phyloP scores from a whole-genome alignment of 2,888 invertebrate species.

The Biston stratarius region DNA sequence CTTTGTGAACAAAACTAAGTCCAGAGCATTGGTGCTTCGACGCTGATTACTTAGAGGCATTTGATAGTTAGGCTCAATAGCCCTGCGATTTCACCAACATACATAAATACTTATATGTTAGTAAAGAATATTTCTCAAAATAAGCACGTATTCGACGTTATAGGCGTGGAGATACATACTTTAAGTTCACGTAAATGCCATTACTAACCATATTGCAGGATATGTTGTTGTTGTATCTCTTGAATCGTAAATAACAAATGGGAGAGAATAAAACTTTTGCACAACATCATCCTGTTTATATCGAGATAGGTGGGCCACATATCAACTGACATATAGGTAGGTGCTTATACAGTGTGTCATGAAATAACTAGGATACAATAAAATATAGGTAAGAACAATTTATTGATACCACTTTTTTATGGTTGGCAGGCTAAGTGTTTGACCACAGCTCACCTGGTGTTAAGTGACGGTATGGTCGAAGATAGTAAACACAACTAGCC shows the following conservation, averaged over 20 bases:
- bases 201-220: slow-evolving; percentile 61
- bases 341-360: neutral
- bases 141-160: slow-evolving; percentile 21
- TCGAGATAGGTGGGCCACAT: slow-evolving; percentile 57
- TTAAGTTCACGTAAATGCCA: slow-evolving; percentile 50
- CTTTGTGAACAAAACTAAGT: too few species aligned
- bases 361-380: neutral
- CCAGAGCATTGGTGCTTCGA: too few species aligned
- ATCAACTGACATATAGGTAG: slow-evolving; percentile 18
- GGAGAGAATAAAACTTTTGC: slow-evolving; percentile 72
- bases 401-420: too few species aligned
- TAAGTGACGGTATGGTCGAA: too few species aligned
- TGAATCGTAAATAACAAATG: slow-evolving; percentile 82
- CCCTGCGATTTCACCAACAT: too few species aligned
- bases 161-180: slow-evolving; percentile 29
- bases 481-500: too few species aligned
- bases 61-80: too few species aligned
- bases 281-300: slow-evolving; percentile 75
- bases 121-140: slow-evolving; percentile 4
- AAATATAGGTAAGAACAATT: too few species aligned
- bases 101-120: too few species aligned
- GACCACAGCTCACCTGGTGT: too few species aligned
- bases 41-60: too few species aligned
- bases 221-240: slow-evolving; percentile 76
- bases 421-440: too few species aligned